Percentiles rank a stretch among this genome's conserved stretches.
phyloP scores from a whole-genome alignment of 2,113 vertebrate genomes.

The Oryzias woworae region DNA sequence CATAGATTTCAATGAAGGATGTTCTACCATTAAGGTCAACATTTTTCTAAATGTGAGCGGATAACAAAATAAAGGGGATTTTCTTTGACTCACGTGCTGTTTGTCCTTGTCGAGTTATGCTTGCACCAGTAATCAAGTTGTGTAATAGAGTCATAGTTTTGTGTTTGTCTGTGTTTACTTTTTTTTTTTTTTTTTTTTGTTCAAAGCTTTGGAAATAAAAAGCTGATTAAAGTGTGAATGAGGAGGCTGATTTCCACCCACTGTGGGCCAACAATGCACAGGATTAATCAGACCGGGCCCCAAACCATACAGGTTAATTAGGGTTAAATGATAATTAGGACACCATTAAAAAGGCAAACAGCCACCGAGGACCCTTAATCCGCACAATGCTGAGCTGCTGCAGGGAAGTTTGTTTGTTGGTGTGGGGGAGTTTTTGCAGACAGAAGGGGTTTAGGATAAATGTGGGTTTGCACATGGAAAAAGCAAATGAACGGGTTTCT shows the following conservation, averaged over 20 bases:
- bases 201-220: constrained; percentile 45
- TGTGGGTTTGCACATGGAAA: neutral
- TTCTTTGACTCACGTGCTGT: neutral
- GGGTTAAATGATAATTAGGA: constrained; percentile 80
- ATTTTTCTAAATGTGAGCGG: constrained; percentile 12
- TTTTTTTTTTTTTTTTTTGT: constrained; percentile 16
- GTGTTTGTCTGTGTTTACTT: neutral
- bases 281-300: constrained; percentile 66
- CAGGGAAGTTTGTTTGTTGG: constrained; percentile 48
- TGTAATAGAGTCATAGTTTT: constrained; percentile 16
- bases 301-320: constrained; percentile 76
- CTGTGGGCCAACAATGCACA: constrained; percentile 61
- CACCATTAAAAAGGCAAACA: constrained; percentile 72
- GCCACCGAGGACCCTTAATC: constrained; percentile 64
- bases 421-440: neutral
- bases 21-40: constrained; percentile 3
- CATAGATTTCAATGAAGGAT: constrained; percentile 24
- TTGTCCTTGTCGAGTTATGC: constrained; percentile 48
- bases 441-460: constrained; percentile 21
- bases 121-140: constrained; percentile 38
- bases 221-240: constrained; percentile 70
- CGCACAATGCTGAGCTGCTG: constrained; percentile 41
- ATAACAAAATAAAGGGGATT: constrained; percentile 23
- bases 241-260: constrained; percentile 63
- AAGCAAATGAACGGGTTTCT: neutral